Base-by-base conservation (phyloP, 2,888 invertebrate species). In the Parelbella ahira region DNA sequence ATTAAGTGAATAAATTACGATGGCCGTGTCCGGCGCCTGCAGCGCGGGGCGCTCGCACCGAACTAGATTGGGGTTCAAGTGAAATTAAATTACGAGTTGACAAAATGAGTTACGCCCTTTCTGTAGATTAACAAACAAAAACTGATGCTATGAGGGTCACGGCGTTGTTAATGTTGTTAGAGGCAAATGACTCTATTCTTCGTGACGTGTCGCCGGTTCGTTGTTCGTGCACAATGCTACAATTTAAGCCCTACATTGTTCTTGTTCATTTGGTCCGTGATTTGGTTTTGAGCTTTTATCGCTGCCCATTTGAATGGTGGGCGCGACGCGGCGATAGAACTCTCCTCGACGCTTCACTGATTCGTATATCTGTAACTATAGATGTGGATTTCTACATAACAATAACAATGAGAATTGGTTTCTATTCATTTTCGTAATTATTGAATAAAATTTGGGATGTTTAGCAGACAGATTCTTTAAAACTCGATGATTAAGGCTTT, bases 81-180 rank as follows among this genome's bases (percentile, higher is more conserved):
- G 69, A 80, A 86, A 86, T 87, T 82, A 82, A 84, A 87, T 87
- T 86, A 87, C 78, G 70, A 75, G 82, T 80, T 78, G 84, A 84
- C 83, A 81, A 84, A 86, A 84, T 81, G 86, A 87, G 84, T 84
- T 79, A 87, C 86, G 86, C 84, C 86, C 84, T 83, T 81, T 82
- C 82, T 82, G 78, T 77, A 81, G 83, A 87, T 86, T 87, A 86
- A 86, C 84, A 87, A 87, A 87, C 87, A 87, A 84, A 87, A 87
- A 84, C 76, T 83, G 82, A 80, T 77, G 83, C 75, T 74, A 67
- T 73, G 78, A 78, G 84, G 86, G 84, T 82, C 83, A 81, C 74
- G 63, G 60, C 56, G 65, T 58, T 66, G 70, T 77, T 84, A 84
- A 86, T 75, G 73, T 75, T 80, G 84, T 87, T 84, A 82, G 62